Evolutionary conservation across 2,888 invertebrate species (phyloP).

Genomic region (Desoria tigrina): DNA sequence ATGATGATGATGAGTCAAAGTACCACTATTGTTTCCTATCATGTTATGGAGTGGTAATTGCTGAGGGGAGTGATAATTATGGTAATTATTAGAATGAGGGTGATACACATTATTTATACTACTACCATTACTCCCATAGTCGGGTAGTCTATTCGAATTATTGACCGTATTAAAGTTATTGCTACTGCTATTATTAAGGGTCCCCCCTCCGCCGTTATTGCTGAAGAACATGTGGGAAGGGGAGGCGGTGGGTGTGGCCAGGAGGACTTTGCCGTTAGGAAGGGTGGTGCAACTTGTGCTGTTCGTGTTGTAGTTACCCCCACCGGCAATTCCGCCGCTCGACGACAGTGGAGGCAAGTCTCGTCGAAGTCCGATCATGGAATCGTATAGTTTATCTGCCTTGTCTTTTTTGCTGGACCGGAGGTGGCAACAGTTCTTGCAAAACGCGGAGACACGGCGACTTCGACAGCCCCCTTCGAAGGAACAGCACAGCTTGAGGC

Average conservation of each 20-base stretch:
- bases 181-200: constrained; percentile 23
- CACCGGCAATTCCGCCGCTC: background rate
- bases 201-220: constrained; percentile 9
- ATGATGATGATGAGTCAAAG: constrained; percentile 33
- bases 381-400: constrained; percentile 44
- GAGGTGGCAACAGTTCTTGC: constrained; percentile 35
- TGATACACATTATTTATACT: too few species aligned
- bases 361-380: constrained; percentile 35
- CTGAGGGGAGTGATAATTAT: too few species aligned
- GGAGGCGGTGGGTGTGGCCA: background rate
- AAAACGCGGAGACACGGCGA: constrained; percentile 24
- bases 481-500: constrained; percentile 36
- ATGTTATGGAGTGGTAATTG: constrained; percentile 20
- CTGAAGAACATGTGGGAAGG: constrained; percentile 34
- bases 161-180: too few species aligned
- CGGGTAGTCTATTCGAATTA: too few species aligned
- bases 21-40: constrained; percentile 28
- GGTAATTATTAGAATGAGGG: too few species aligned
- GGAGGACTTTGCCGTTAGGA: background rate
- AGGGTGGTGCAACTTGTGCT: background rate
- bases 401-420: constrained; percentile 31
- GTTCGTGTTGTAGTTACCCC: too few species aligned
- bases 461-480: constrained; percentile 26
- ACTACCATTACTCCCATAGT: too few species aligned
- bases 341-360: constrained; percentile 34